A percentile compares a stretch with the other conserved stretches of the same genome.
phyloP scores from a whole-genome alignment of 2,113 vertebrate species.

The Brachyistius frenatus region DNA sequence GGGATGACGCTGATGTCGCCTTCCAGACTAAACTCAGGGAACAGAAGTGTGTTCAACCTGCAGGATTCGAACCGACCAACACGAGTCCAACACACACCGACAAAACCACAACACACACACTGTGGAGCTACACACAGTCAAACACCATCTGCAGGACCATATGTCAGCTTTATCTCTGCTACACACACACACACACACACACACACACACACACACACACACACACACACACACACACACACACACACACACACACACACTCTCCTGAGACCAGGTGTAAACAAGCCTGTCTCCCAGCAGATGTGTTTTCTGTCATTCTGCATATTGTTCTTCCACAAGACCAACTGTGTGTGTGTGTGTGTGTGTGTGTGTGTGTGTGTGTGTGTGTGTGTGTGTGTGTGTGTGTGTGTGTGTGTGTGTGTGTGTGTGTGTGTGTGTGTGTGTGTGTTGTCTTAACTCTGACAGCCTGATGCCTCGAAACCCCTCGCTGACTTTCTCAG shows the following conservation, averaged over 20 bases:
- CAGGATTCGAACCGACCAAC: conserved; percentile 5
- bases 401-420: too few relatives aligned
- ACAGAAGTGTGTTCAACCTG: neutral
- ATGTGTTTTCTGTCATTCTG: conserved; percentile 71
- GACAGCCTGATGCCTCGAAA: conserved; percentile 44
- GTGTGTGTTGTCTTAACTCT: neutral
- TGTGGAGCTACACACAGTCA: conserved; percentile 20
- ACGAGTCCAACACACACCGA: conserved; percentile 10
- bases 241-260: neutral
- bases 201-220: too few relatives aligned
- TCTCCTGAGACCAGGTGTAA: conserved; percentile 63
- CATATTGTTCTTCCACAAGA: conserved; percentile 52
- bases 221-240: too few relatives aligned
- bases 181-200: too few relatives aligned
- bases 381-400: neutral
- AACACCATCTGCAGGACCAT: conserved; percentile 64
- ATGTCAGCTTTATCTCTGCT: conserved; percentile 44
- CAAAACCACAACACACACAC: conserved; percentile 17
- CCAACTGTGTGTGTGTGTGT: conserved; percentile 13
- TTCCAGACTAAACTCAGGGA: too few relatives aligned
- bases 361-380: neutral
- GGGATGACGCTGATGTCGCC: too few relatives aligned
- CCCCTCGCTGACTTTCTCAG: conserved; percentile 15
- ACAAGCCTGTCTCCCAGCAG: conserved; percentile 64
- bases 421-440: neutral